phyloP scores from a whole-genome alignment of 1,140 invertebrate species.

The Trachymyrmex cornetzi region DNA sequence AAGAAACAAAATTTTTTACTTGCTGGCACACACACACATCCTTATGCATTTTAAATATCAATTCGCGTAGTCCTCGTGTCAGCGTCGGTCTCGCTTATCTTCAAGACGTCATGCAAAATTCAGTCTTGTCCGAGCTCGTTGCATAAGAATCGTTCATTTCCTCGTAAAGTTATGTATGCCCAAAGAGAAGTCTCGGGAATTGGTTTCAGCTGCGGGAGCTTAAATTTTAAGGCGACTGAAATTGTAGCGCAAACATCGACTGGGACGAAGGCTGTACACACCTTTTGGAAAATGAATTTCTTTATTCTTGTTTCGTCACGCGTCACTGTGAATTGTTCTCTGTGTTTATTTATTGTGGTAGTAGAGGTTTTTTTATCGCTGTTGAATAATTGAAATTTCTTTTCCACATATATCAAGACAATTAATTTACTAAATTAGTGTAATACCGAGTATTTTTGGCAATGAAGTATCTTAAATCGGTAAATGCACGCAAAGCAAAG shows the following conservation, averaged over 20 bases:
- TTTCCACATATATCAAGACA: background rate
- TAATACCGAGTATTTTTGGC: background rate
- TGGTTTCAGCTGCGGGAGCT: conserved; percentile 49
- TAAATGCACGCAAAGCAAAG: background rate
- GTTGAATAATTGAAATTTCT: background rate
- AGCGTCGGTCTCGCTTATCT: conserved; percentile 38
- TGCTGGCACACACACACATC: background rate
- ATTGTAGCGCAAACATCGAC: conserved; percentile 66
- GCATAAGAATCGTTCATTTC: conserved; percentile 65
- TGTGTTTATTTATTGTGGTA: conserved; percentile 33
- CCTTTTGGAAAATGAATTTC: conserved; percentile 51
- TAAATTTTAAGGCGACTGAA: conserved; percentile 60
- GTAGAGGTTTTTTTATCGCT: background rate
- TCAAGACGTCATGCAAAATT: conserved; percentile 57
- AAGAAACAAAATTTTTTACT: background rate
- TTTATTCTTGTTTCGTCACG: background rate
- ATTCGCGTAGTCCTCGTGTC: background rate
- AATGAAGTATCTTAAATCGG: background rate
- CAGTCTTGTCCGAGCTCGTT: conserved; percentile 20
- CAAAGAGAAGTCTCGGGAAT: conserved; percentile 42
- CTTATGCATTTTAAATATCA: conserved; percentile 46
- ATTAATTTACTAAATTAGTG: background rate
- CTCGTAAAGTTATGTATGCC: conserved; percentile 26
- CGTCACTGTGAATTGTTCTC: background rate
- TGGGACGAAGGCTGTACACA: background rate